Evolutionary conservation across 1,140 invertebrate species (phyloP).

Genomic region (Brachionus sp.): DNA sequence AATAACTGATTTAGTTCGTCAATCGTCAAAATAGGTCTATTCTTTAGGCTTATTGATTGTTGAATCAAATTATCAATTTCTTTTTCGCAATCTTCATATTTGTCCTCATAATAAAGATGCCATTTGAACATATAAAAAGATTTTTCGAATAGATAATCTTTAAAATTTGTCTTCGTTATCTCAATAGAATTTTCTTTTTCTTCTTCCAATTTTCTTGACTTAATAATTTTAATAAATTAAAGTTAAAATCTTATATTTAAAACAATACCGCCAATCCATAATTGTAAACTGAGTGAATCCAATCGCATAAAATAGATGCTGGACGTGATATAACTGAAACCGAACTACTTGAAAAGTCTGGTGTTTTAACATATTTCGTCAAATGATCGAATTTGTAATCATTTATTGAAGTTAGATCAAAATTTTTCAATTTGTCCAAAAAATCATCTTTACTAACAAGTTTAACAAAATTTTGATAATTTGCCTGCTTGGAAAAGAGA

Average conservation of each 20-base stretch:
- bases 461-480: slow-evolving; percentile 3
- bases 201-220: too few species aligned
- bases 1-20: not conserved
- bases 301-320: not conserved
- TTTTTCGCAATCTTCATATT: not conserved
- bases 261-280: not conserved
- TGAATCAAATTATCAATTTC: not conserved
- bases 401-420: not conserved
- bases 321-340: not conserved
- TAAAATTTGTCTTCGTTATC: not conserved
- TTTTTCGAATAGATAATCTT: not conserved
- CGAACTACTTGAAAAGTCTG: not conserved
- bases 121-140: not conserved
- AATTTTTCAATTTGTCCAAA: not conserved
- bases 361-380: not conserved
- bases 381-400: not conserved
- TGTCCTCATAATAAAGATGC: not conserved
- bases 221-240: too few species aligned
- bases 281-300: not conserved
- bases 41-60: not conserved
- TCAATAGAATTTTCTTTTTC: too few species aligned
- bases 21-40: not conserved
- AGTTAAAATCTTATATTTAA: too few species aligned
- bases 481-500: not conserved
- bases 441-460: not conserved